Evolutionary conservation across 2,797 vertebrate genomes (phyloP).

Genomic region (Karalla daura): DNA sequence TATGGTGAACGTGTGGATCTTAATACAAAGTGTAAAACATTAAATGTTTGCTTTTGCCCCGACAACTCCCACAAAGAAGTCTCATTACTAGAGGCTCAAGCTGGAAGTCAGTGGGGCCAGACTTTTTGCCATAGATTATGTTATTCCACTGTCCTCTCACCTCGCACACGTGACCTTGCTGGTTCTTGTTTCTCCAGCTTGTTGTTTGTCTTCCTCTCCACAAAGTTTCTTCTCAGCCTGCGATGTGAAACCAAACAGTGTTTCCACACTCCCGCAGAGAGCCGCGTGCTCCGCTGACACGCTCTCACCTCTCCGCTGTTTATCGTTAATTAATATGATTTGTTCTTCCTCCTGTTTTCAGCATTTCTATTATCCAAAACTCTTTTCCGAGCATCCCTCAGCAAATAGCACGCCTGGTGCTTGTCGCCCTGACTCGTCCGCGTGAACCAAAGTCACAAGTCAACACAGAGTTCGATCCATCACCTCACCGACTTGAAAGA

Average conservation of each 20-base stretch:
- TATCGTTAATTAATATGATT: slow-evolving; percentile 66
- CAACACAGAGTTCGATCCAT: slow-evolving; percentile 48
- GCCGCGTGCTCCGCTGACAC: slow-evolving; percentile 16
- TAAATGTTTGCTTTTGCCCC: neutral
- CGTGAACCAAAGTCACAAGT: slow-evolving; percentile 41
- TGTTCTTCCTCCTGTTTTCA: slow-evolving; percentile 56
- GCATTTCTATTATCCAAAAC: slow-evolving; percentile 64
- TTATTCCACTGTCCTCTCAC: slow-evolving; percentile 24
- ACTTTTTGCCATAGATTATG: slow-evolving; percentile 21
- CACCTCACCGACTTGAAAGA: slow-evolving; percentile 37
- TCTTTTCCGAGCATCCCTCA: slow-evolving; percentile 27
- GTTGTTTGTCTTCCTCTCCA: slow-evolving; percentile 7
- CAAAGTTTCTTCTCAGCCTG: slow-evolving; percentile 10
- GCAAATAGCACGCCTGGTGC: slow-evolving; percentile 26
- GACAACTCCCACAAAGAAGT: slow-evolving; percentile 7
- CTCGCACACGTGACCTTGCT: slow-evolving; percentile 11
- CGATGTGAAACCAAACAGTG: slow-evolving; percentile 43
- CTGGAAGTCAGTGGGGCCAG: slow-evolving; percentile 19
- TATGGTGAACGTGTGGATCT: too few relatives aligned
- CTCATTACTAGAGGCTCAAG: slow-evolving; percentile 21
- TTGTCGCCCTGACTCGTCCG: slow-evolving; percentile 44
- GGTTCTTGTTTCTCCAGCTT: slow-evolving; percentile 20
- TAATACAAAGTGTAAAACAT: neutral
- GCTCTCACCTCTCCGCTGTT: slow-evolving; percentile 43
- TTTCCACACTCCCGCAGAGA: slow-evolving; percentile 8